Conservation (phyloP, 2,888 invertebrate genomes). For the Periphyllus acericola region DNA sequence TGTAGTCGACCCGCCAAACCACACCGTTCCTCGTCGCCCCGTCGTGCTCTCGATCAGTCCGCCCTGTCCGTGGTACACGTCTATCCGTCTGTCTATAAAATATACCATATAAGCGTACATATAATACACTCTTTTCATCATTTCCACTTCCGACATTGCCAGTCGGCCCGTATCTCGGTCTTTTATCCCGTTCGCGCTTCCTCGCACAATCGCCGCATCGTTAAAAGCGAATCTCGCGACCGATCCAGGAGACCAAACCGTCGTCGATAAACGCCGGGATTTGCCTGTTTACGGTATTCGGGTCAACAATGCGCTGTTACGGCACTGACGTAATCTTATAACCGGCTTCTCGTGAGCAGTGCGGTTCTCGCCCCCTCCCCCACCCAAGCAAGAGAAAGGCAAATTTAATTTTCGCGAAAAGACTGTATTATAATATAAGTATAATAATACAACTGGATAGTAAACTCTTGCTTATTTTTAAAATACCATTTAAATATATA, state of each 20-base stretch:
- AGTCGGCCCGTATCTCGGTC: not conserved
- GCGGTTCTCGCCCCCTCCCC: not conserved
- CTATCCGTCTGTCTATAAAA: not conserved
- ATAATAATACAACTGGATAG: too few species aligned
- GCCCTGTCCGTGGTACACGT: not conserved
- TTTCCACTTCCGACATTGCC: too few species aligned
- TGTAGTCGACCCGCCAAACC: not conserved
- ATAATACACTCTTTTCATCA: too few species aligned
- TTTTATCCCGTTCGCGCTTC: not conserved
- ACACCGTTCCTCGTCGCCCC: not conserved
- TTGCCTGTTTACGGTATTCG: constrained; percentile 10
- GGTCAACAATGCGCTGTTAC: constrained; percentile 12
- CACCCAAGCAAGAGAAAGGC: not conserved
- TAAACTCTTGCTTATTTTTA: too few species aligned
- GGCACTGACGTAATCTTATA: constrained; percentile 8
- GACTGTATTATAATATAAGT: too few species aligned
- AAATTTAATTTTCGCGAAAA: too few species aligned
- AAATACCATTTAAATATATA: too few species aligned
- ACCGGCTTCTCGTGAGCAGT: not conserved
- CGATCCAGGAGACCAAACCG: not conserved
- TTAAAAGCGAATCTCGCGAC: not conserved
- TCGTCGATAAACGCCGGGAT: not conserved
- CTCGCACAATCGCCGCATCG: not conserved
- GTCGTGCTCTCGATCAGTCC: not conserved
- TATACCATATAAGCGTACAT: not conserved